phyloP scores from a whole-genome alignment of 1,140 invertebrate genomes.

The Drosophila arizonae region DNA sequence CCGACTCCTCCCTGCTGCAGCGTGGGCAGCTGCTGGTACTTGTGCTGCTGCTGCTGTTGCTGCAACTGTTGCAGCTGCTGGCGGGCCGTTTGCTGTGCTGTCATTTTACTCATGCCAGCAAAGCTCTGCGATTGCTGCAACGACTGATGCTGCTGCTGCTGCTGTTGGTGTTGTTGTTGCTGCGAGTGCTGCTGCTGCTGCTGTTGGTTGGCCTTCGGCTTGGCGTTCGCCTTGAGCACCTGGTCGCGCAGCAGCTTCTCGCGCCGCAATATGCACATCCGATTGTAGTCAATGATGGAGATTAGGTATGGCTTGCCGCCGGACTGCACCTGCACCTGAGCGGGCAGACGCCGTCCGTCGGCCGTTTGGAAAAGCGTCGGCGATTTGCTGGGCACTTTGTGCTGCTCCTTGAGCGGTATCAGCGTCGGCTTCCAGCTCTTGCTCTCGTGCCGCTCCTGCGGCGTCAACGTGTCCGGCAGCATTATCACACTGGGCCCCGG shows the following conservation, averaged over 20 bases:
- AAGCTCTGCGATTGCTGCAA: conserved; percentile 13
- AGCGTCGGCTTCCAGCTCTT: conserved; percentile 88
- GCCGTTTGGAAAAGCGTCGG: conserved; percentile 84
- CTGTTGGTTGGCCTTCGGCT: conserved; percentile 39
- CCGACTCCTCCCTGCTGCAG: conserved; percentile 42
- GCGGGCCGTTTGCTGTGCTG: conserved; percentile 40
- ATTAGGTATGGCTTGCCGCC: conserved; percentile 87
- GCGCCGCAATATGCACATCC: conserved; percentile 87
- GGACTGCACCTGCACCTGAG: conserved; percentile 86
- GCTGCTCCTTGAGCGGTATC: conserved; percentile 86
- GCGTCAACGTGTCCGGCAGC: conserved; percentile 72
- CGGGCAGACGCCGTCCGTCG: conserved; percentile 84
- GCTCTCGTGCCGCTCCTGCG: conserved; percentile 77
- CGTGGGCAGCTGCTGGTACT: conserved; percentile 44
- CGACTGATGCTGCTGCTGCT: conserved; percentile 35
- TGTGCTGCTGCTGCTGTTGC: conserved; percentile 32
- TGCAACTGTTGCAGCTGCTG: conserved; percentile 42
- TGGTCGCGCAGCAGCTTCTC: conserved; percentile 86
- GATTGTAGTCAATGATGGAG: conserved; percentile 88
- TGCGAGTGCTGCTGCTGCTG: conserved; percentile 26
- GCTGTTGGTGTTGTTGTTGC: conserved; percentile 22
- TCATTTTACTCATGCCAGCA: conserved; percentile 39
- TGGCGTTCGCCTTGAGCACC: conserved; percentile 82
- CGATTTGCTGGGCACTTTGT: conserved; percentile 76
- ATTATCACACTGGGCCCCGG: conserved; percentile 67